Base-by-base conservation (phyloP, 1,140 invertebrate species). In the Papilio polyxenes region DNA sequence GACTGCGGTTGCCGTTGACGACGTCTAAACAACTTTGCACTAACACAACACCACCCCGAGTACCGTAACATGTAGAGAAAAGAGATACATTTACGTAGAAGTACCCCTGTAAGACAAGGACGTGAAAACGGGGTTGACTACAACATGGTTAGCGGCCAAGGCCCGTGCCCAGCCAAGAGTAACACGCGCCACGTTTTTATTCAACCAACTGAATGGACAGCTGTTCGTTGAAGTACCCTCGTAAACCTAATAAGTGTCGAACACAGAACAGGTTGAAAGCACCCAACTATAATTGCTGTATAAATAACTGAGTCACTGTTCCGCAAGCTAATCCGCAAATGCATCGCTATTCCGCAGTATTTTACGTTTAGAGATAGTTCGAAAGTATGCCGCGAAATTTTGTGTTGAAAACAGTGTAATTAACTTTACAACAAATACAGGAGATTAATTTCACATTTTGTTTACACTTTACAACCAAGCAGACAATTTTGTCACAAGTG, bases 1-100 rank as follows among this genome's bases (percentile, higher is more conserved):
- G 86, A 89, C 89, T 91, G 88, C 90, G 89, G 93, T 94, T 94
- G 93, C 93, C 87, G 75, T 75, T 91, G 91, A 91, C 93, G 92
- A 94, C 92, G 89, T 87, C 86, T 88, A 91, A 93, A 94, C 92
- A 93, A 91, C 91, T 90, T 90, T 90, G 82, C 86, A 90, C 87
- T 88, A 89, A 87, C 88, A 92, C 87, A 65, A 65, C 86, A 89
- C 84, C 85, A 90, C 89, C 87, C 88, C 85, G 85, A 81, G 83
- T 87, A 84, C 80, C 83, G 86, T 88, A 86, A 87, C 83, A 82
- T 80, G 85, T 75, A 85, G 85, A 83, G 75, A 87, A 92, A 78
- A 90, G 87, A 88, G 90, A 93, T 83, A 20, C 84, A 84, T 87
- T 83, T 75, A 90, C 88, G 87, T 78, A 75, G 8, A 48, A 72